Evolutionary conservation across 2,888 invertebrate species (phyloP).

Genomic region (Ecdyonurus torrentis): DNA sequence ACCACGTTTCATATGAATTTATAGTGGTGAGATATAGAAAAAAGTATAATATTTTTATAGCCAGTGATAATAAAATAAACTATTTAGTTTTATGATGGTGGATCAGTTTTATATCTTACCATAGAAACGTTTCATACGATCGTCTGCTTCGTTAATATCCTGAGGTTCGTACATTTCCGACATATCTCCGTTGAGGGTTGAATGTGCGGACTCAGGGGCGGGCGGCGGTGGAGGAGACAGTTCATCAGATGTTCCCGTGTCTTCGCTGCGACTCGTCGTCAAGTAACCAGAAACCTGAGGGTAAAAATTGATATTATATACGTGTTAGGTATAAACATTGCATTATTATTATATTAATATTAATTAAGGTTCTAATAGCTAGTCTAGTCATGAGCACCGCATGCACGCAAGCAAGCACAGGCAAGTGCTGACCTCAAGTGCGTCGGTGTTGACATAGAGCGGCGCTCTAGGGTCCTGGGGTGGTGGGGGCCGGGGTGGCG

Average conservation of each 20-base stretch:
- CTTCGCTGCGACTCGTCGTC: neutral
- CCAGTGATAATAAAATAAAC: no score
- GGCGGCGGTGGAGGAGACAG: slow-evolving; percentile 25
- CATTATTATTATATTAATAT: no score
- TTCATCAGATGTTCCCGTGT: neutral
- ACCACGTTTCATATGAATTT: no score
- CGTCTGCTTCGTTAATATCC: slow-evolving; percentile 32
- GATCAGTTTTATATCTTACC: no score
- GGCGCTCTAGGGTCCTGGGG: slow-evolving; percentile 25
- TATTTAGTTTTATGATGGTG: no score
- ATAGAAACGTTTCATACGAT: slow-evolving; percentile 32
- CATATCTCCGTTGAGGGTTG: slow-evolving; percentile 2
- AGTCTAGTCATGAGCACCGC: no score
- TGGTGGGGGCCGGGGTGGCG: slow-evolving; percentile 2
- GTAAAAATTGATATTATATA: no score
- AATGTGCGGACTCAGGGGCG: slow-evolving; percentile 14
- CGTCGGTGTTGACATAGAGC: slow-evolving; percentile 52
- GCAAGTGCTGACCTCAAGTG: slow-evolving; percentile 10
- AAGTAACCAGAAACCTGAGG: neutral
- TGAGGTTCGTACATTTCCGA: slow-evolving; percentile 19
- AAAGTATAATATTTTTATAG: no score
- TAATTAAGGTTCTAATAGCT: no score
- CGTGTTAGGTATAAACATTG: no score
- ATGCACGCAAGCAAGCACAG: neutral
- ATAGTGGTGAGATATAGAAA: no score